Conservation (phyloP, 1,140 invertebrate genomes). For the Hormaphis cornu region DNA sequence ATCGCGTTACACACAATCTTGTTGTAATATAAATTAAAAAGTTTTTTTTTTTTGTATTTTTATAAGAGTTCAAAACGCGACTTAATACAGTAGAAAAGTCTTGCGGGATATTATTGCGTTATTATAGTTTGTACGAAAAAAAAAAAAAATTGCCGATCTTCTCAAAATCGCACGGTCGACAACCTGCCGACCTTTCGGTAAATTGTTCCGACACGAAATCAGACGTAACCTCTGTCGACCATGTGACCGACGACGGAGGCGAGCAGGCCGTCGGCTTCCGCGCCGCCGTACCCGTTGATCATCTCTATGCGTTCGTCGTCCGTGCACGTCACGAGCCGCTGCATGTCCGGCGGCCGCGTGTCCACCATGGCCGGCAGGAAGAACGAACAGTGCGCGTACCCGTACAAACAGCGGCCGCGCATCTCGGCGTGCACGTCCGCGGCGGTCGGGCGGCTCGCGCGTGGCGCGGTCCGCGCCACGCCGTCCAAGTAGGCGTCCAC, state of each 20-base stretch:
- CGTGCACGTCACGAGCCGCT: conserved; percentile 41
- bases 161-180: no score
- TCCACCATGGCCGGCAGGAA: conserved; percentile 38
- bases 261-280: conserved; percentile 43
- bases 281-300: conserved; percentile 41
- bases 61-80: no score
- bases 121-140: no score
- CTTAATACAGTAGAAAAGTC: no score
- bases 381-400: conserved; percentile 39
- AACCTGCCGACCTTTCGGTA: no score
- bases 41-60: no score
- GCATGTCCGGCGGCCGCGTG: neutral
- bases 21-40: no score
- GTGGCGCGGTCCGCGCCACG: conserved; percentile 22
- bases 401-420: conserved; percentile 39
- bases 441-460: conserved; percentile 24
- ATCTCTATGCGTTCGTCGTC: conserved; percentile 41
- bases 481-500: conserved; percentile 40
- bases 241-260: conserved; percentile 40
- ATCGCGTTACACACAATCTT: no score
- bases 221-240: conserved; percentile 23
- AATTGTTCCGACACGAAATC: no score
- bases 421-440: conserved; percentile 41
- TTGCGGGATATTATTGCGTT: no score
- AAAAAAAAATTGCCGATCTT: no score